These are phyloP conservation scores for Troilus luridus DNA, from an alignment of 2,888 invertebrate genomes.

Conservation along the genomic window DNA sequence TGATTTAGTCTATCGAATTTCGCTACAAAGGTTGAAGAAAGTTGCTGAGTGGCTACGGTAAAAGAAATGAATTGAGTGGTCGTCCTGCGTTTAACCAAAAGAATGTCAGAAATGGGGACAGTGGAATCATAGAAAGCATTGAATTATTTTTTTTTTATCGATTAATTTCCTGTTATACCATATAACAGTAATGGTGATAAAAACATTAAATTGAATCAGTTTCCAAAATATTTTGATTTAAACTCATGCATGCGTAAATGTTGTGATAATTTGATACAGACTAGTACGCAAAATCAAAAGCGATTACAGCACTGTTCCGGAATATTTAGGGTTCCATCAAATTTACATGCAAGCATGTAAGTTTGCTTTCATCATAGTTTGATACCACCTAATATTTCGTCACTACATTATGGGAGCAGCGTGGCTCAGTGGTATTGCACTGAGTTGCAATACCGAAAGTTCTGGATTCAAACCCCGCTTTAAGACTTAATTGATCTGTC, in stretches of 20 bases:
- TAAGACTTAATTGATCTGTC: no score
- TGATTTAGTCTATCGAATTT: neutral
- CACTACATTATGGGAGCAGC: no score
- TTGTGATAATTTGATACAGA: no score
- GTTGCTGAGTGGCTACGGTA: neutral
- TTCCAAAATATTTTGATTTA: neutral
- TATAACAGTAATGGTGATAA: neutral
- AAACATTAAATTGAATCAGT: neutral
- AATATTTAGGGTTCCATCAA: no score
- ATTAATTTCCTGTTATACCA: neutral
- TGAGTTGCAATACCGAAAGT: no score
- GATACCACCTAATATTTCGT: no score
- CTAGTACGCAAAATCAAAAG: no score
- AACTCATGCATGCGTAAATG: neutral
- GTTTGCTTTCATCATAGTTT: no score
- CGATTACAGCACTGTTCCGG: no score
- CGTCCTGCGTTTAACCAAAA: conserved; percentile 9
- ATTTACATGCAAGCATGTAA: no score
- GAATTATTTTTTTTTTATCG: neutral
- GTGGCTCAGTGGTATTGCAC: no score
- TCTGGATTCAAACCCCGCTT: no score
- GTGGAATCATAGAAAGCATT: neutral
- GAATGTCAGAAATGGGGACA: conserved; percentile 29
- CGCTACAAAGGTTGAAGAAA: neutral
- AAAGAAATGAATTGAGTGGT: conserved; percentile 31